A percentile compares a stretch with the other conserved stretches of the same genome.
phyloP scores from a whole-genome alignment of 1,140 invertebrate genomes.

The Halesus radiatus region DNA sequence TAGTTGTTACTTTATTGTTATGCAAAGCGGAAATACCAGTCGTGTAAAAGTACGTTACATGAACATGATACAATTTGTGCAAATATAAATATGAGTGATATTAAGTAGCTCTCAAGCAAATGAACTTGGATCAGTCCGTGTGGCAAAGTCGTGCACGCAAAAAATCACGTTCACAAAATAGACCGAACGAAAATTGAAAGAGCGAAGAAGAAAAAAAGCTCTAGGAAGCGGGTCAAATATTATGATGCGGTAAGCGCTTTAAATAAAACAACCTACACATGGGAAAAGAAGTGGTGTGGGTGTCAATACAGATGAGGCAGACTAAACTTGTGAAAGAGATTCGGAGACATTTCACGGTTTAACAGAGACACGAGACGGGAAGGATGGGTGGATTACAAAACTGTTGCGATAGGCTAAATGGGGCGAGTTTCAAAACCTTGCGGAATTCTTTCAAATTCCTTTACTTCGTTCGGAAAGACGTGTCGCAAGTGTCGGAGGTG shows the following conservation, averaged over 20 bases:
- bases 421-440: conserved; percentile 12
- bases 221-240: conserved; percentile 19
- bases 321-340: conserved; percentile 22
- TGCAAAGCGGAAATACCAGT: too few relatives aligned
- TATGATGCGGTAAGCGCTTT: conserved; percentile 27
- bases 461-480: too few relatives aligned
- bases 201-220: conserved; percentile 1
- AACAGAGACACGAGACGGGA: conserved; percentile 6
- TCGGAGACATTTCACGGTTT: conserved; percentile 8
- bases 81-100: conserved; percentile 1
- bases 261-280: conserved; percentile 12
- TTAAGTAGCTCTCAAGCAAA: neutral
- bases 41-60: too few relatives aligned
- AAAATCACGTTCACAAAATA: conserved; percentile 23
- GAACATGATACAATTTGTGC: neutral
- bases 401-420: neutral
- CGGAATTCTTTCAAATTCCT: too few relatives aligned
- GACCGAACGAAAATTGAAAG: neutral
- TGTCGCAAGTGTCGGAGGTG: too few relatives aligned
- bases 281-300: too few relatives aligned
- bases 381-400: neutral
- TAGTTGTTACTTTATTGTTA: too few relatives aligned
- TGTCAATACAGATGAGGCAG: neutral
- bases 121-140: conserved; percentile 6
- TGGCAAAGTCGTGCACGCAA: neutral